Evolutionary conservation across 2,888 invertebrate genomes (phyloP), one percentile per base, ranked within the genome.

Genomic region (Nemurella pictetii): DNA sequence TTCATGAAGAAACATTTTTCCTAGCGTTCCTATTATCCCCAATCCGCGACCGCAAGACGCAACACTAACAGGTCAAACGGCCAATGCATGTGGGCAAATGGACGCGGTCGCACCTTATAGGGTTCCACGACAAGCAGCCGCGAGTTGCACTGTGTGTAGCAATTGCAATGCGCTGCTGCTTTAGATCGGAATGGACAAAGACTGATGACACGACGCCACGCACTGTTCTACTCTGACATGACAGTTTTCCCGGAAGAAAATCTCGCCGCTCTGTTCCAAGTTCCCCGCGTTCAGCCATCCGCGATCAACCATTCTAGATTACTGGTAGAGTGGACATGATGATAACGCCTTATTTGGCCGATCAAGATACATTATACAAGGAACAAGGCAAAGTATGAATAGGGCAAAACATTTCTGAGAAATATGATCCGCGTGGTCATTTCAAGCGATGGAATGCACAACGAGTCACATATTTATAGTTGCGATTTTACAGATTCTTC

Each of bases 201-300:
- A 55, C 55, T 55, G 55, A 55, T 55, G 55, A 55, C 55, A 55
- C 55, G 55, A 55, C 20, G 55, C 9, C 55, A 55, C 55, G 20
- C 55, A 55, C 15, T 55, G 2, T 55, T 55, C 55, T 55, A 3
- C 55, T 32, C 80, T 20, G 30, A 80, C 80, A 80, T 35, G 35
- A 25, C 80, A 35, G 80, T 32, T 82, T 82, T 82, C 82, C 82
- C 82, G 82, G 82, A 82, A 82, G 82, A 82, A 36, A 82, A 82
- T 27, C 81, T 0, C n/a, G 81, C 27, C 72, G 12, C 20, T 20
- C 1, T 55, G 55, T 55, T 20, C 1, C 20, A 55, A 4, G 27
- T 72, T 4, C 55, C 5, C 29, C 30, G n/a, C 78, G n/a, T 78
- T 27, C 20, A 28, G 30, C 78, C 28, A 28, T 15, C 4, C 28